Evolutionary conservation across 2,113 vertebrate species (phyloP).

Genomic region (Stegastes partitus): DNA sequence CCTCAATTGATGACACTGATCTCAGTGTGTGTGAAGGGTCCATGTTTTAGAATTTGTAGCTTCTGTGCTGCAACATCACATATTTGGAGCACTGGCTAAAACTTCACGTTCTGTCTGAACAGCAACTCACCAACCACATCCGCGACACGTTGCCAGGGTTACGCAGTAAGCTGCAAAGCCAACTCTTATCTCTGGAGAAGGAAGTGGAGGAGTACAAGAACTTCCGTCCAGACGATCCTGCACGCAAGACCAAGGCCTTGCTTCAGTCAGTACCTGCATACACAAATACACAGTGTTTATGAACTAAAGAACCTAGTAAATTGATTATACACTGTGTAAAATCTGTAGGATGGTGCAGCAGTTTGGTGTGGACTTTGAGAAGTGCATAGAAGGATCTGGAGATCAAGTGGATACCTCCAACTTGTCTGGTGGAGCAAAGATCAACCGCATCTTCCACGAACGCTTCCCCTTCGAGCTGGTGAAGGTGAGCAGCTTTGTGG

Average conservation of each 20-base stretch:
- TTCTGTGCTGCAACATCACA: no score
- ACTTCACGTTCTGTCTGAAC: background rate
- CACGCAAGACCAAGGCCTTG: conserved; percentile 95
- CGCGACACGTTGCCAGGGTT: conserved; percentile 93
- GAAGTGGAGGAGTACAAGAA: conserved; percentile 98
- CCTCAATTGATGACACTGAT: no score
- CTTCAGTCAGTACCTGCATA: conserved; percentile 85
- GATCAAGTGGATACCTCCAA: conserved; percentile 97
- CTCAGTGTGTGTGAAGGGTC: no score
- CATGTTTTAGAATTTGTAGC: no score
- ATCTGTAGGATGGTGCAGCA: conserved; percentile 94
- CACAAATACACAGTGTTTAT: background rate
- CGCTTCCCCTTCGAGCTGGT: conserved; percentile 96
- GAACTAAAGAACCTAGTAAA: background rate
- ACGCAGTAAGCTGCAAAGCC: conserved; percentile 96
- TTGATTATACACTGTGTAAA: background rate
- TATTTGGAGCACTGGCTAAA: no score
- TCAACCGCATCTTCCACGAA: conserved; percentile 98
- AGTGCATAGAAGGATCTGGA: conserved; percentile 95
- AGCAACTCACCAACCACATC: conserved; percentile 99
- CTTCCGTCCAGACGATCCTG: conserved; percentile 94
- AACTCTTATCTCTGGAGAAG: conserved; percentile 94
- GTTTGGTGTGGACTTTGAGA: conserved; percentile 97
- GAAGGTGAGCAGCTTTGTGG: conserved; percentile 85
- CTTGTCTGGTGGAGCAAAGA: conserved; percentile 94